Conservation (phyloP, 2,113 vertebrate genomes). For the Amphiprion percula region DNA sequence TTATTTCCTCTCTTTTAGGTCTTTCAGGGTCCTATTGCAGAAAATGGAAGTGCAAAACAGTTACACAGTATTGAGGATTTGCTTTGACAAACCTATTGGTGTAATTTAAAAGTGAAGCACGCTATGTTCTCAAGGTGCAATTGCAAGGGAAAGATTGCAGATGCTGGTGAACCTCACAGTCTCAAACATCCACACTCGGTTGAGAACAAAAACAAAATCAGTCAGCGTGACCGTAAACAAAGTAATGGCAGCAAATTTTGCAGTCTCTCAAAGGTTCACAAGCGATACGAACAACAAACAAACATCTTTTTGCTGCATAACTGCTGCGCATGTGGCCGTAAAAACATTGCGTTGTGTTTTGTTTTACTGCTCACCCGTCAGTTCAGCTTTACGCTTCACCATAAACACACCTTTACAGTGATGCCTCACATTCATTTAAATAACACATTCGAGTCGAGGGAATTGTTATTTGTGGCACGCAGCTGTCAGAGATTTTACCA, state of each 20-base stretch:
- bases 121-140: too few species aligned
- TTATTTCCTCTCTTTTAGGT: too few species aligned
- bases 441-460: background rate
- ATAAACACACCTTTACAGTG: background rate
- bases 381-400: conserved; percentile 4
- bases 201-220: background rate
- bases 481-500: background rate
- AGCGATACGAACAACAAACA: background rate
- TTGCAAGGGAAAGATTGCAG: too few species aligned
- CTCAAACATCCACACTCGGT: too few species aligned
- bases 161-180: too few species aligned
- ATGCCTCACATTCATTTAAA: background rate
- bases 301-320: background rate
- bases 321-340: background rate
- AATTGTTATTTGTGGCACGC: background rate
- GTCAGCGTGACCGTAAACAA: background rate
- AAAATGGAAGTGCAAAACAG: too few species aligned
- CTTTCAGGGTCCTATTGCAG: too few species aligned
- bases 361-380: conserved; percentile 9
- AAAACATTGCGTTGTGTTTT: conserved; percentile 7
- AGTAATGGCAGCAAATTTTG: background rate
- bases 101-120: too few species aligned
- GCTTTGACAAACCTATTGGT: too few species aligned
- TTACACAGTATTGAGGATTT: too few species aligned
- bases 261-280: conserved; percentile 5